phyloP scores from a whole-genome alignment of 2,888 invertebrate genomes.

The Sphecodes monilicornis region DNA sequence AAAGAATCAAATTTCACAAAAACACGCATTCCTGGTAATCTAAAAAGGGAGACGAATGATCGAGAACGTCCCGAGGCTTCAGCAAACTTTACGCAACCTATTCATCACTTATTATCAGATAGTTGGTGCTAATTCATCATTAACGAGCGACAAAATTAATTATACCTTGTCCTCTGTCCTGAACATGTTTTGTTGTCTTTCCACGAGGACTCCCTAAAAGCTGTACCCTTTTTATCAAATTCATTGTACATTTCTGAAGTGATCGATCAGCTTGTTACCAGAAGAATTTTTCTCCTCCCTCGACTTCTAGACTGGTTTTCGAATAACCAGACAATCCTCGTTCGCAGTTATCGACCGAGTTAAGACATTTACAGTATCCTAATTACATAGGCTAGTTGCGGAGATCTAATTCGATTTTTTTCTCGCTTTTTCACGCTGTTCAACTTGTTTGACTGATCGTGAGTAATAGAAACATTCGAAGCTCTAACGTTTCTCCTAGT shows the following conservation, averaged over 20 bases:
- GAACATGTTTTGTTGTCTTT: slow-evolving; percentile 8
- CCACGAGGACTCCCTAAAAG: slow-evolving; percentile 19
- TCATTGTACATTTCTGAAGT: slow-evolving; percentile 43
- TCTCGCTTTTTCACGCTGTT: not conserved
- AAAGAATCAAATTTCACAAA: slow-evolving; percentile 1
- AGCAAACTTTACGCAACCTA: slow-evolving; percentile 18
- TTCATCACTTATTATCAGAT: slow-evolving; percentile 54
- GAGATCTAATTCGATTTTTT: not conserved
- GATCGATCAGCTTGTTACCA: slow-evolving; percentile 46
- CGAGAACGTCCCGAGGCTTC: slow-evolving; percentile 24
- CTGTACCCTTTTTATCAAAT: slow-evolving; percentile 42
- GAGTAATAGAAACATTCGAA: slow-evolving; percentile 14
- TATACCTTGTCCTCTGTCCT: slow-evolving; percentile 17
- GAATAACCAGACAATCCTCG: slow-evolving; percentile 31
- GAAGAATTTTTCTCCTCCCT: not conserved
- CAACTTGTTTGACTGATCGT: not conserved
- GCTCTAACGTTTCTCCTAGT: not conserved
- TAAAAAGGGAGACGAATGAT: slow-evolving; percentile 29
- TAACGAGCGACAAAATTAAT: slow-evolving; percentile 52
- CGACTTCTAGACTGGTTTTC: slow-evolving; percentile 40
- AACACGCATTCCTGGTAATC: not conserved
- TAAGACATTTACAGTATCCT: slow-evolving; percentile 15
- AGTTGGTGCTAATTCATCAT: slow-evolving; percentile 47
- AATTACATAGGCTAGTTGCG: slow-evolving; percentile 23
- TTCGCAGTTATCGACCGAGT: slow-evolving; percentile 14